phyloP scores from a whole-genome alignment of 1,140 invertebrate genomes.

The Drosophila nigromelanica region DNA sequence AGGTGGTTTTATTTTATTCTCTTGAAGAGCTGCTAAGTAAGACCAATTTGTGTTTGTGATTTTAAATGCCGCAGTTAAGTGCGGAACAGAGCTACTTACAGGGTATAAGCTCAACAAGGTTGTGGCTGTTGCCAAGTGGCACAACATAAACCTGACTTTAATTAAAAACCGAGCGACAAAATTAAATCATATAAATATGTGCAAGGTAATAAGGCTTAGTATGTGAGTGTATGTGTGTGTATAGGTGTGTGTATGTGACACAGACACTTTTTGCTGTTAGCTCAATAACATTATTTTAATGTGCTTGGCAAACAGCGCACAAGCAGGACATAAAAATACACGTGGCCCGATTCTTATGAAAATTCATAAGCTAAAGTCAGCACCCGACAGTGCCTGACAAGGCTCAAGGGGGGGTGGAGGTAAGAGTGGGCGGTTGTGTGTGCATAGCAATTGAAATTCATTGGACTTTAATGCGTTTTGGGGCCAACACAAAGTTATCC shows the following conservation, averaged over 20 bases:
- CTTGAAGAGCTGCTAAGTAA: background rate
- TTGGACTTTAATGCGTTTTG: constrained; percentile 43
- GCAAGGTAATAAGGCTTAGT: background rate
- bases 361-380: constrained; percentile 59
- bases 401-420: background rate
- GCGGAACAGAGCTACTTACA: constrained; percentile 1
- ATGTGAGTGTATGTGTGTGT: background rate
- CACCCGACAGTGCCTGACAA: background rate
- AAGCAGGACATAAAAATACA: constrained; percentile 60
- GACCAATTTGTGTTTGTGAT: constrained; percentile 2
- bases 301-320: constrained; percentile 47
- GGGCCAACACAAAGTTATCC: constrained; percentile 12
- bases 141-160: constrained; percentile 67
- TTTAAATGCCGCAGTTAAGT: constrained; percentile 26
- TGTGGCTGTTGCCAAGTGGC: constrained; percentile 42
- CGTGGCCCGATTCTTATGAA: constrained; percentile 56
- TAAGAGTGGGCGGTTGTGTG: background rate
- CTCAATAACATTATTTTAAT: constrained; percentile 75
- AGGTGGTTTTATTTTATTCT: background rate
- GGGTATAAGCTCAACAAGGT: constrained; percentile 14
- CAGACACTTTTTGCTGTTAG: constrained; percentile 39
- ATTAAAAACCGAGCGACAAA: constrained; percentile 59
- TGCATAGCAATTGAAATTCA: constrained; percentile 72
- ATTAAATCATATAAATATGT: constrained; percentile 36
- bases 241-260: constrained; percentile 41